A percentile compares a stretch with the other conserved stretches of the same genome.
phyloP scores from a whole-genome alignment of 2,113 vertebrate genomes.

The Hypanus sabinus region DNA sequence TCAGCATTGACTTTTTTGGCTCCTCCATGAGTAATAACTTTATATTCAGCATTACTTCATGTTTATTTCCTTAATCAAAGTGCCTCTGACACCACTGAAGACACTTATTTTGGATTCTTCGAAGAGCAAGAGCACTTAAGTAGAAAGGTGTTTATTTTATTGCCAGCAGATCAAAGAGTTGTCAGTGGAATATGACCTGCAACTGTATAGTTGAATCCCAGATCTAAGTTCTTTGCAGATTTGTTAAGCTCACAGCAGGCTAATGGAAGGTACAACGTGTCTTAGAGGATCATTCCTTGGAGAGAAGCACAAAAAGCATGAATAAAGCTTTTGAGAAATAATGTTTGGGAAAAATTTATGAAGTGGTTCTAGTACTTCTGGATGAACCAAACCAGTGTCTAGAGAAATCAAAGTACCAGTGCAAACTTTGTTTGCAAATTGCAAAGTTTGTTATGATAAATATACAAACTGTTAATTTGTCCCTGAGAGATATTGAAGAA shows the following conservation, averaged over 20 bases:
- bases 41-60: not conserved
- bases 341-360: not conserved
- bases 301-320: not conserved
- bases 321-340: not conserved
- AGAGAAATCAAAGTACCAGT: not conserved
- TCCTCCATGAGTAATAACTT: not conserved
- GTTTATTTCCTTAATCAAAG: not conserved
- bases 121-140: not conserved
- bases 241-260: not conserved
- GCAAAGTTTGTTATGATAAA: not conserved
- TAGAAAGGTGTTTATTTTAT: not conserved
- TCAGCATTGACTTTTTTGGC: not conserved
- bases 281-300: not conserved
- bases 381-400: not conserved
- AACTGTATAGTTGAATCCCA: not conserved
- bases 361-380: not conserved
- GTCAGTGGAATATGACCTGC: not conserved
- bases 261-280: not conserved
- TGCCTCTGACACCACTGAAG: not conserved
- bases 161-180: not conserved
- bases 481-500: not conserved
- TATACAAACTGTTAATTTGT: not conserved
- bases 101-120: not conserved
- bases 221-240: not conserved
- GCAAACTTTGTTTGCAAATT: no score